phyloP scores from a whole-genome alignment of 2,113 vertebrate species.

The Carlito syrichta region DNA sequence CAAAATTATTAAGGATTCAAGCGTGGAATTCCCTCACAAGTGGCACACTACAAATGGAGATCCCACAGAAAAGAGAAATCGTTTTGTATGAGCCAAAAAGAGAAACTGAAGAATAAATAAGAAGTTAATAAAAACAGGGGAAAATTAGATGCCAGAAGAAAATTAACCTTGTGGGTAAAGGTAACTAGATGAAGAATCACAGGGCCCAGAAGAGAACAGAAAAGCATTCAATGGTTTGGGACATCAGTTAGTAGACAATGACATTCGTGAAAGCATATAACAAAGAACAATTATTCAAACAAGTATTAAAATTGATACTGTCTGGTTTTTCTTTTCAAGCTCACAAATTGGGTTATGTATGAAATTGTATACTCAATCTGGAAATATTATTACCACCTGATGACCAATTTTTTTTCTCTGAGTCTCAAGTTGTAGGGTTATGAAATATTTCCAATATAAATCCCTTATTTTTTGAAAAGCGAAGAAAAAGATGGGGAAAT shows the following conservation, averaged over 20 bases:
- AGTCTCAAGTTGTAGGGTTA: background rate
- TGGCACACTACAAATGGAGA: background rate
- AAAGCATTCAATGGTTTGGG: background rate
- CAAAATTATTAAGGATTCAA: background rate
- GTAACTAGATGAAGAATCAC: background rate
- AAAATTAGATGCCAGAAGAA: conserved; percentile 2
- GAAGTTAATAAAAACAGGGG: background rate
- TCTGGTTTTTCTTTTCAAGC: background rate
- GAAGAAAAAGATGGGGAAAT: background rate
- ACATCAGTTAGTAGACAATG: background rate
- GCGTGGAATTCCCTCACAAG: background rate
- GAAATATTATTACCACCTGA: background rate
- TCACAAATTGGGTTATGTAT: background rate
- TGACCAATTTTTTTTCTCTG: background rate
- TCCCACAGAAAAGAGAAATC: background rate
- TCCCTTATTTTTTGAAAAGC: background rate
- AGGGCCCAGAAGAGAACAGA: background rate
- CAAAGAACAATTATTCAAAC: background rate
- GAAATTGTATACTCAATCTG: background rate
- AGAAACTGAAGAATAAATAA: background rate
- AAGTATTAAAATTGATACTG: background rate
- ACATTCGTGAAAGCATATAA: background rate
- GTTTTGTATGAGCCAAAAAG: background rate
- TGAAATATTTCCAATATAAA: background rate
- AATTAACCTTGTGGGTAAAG: background rate